Base-by-base conservation (phyloP, 2,113 vertebrate genomes). In the Gadus macrocephalus region DNA sequence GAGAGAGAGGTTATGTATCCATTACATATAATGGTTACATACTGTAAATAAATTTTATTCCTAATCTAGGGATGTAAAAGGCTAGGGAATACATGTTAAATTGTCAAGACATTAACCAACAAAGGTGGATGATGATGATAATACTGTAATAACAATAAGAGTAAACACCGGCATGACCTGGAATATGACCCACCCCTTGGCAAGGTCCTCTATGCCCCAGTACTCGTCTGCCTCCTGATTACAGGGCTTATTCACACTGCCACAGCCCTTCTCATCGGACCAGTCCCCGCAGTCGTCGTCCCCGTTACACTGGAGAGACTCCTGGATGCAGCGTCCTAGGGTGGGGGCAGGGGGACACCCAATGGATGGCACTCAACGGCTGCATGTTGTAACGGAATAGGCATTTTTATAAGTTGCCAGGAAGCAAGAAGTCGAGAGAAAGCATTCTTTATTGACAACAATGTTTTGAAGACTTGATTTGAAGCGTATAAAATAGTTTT, bases 271-370 rank as follows among this genome's bases (percentile, higher is more conserved):
- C 85, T 98, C 96, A 77, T 98, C 95, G 1, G 96, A 95, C 64
- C 88, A 86, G 84, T 98, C 96, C 22, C 96, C 95, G 42, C 96
- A 98, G 88, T 98, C 96, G 7, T 98, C 94, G 67, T 99, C 95
- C 1, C 94, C 95, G 1, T 94, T 98, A 72, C 96, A 98, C 76
- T 90, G 91, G 76, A 98, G 92, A 58, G 92, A 90, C 69, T 90
- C 91, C 0, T 84, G 76, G 61, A 98, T 80, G 79, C 96, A 98
- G 14, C 96, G 93, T 35, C 94, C 96, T 98, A 20, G 42, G 42
- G 11, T 11, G 42, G 42, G 42, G 42, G 42, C 9, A 14, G 7
- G 42, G 9, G 8, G 42, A 11, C 4, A 64, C 3, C 64, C 22
- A 20, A 5, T 11, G 17, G 0, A 28, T 16, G 25, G 42, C 38